These are phyloP conservation scores for Electrona antarctica DNA, from an alignment of 2,113 vertebrate genomes.

Conservation along the genomic window DNA sequence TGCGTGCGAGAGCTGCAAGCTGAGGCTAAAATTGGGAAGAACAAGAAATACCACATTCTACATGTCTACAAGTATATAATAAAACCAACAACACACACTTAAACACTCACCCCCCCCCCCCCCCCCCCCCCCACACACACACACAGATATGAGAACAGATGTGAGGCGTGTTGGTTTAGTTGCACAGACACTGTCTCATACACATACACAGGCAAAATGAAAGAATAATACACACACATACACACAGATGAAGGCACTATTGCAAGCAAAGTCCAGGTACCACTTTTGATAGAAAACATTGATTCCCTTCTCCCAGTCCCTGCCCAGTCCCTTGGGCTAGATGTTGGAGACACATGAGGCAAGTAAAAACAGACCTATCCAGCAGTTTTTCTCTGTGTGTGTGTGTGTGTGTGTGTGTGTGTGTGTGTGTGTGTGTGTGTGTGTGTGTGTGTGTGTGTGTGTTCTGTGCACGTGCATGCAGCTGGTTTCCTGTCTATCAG, in stretches of 20 bases:
- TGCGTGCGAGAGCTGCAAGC: too few relatives aligned
- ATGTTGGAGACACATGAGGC: conserved; percentile 34
- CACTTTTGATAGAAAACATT: conserved; percentile 68
- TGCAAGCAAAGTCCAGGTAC: conserved; percentile 80
- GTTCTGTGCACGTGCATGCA: background rate
- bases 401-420: background rate
- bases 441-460: background rate
- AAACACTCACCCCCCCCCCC: too few relatives aligned
- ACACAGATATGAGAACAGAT: too few relatives aligned
- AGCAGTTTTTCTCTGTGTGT: background rate
- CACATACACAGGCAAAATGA: conserved; percentile 39
- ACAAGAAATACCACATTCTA: too few relatives aligned
- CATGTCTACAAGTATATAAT: too few relatives aligned
- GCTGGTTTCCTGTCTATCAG: conserved; percentile 3
- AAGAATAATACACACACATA: conserved; percentile 56
- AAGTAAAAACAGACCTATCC: background rate
- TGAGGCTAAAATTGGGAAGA: too few relatives aligned
- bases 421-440: conserved; percentile 5
- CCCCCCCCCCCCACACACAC: too few relatives aligned
- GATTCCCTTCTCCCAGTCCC: conserved; percentile 30
- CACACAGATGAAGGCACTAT: conserved; percentile 83
- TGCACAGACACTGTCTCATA: background rate
- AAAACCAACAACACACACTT: too few relatives aligned
- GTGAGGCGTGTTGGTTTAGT: too few relatives aligned
- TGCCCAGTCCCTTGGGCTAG: conserved; percentile 70